These are phyloP conservation scores for Drosophila virilis DNA, from an alignment of 1,140 invertebrate species.

Conservation along the genomic window DNA sequence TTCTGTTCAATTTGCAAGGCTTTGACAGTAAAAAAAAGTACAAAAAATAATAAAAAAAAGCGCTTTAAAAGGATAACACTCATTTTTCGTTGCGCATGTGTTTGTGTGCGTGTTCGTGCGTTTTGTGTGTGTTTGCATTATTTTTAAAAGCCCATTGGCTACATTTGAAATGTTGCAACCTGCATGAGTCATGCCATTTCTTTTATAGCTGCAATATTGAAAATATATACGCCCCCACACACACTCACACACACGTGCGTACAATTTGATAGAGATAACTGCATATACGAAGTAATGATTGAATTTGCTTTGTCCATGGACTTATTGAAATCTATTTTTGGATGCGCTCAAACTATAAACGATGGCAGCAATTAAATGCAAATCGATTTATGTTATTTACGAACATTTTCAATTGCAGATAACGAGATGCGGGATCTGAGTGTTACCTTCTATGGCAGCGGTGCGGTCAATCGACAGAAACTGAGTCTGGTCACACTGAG, in stretches of 20 bases:
- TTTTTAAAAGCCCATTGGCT: constrained; percentile 23
- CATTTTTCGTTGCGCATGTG: constrained; percentile 13
- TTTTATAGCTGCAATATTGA: constrained; percentile 25
- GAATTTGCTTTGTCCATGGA: constrained; percentile 10
- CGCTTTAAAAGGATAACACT: constrained; percentile 43
- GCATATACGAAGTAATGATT: constrained; percentile 22
- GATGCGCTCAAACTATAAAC: constrained; percentile 5
- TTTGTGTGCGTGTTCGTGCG: background rate
- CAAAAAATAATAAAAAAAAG: background rate
- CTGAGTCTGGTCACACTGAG: constrained; percentile 62
- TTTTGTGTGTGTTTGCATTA: constrained; percentile 13
- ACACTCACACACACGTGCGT: too few species aligned
- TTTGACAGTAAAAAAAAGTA: constrained; percentile 9
- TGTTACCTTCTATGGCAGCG: constrained; percentile 83
- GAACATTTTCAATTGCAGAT: constrained; percentile 57
- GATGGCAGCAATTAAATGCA: constrained; percentile 25
- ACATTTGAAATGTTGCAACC: constrained; percentile 34
- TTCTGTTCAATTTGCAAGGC: constrained; percentile 42
- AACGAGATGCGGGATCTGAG: constrained; percentile 82
- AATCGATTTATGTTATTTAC: constrained; percentile 16
- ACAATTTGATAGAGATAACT: background rate
- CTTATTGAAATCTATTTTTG: constrained; percentile 18
- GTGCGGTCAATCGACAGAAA: constrained; percentile 69
- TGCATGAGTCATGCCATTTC: constrained; percentile 39
- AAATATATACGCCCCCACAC: background rate